A percentile compares a stretch with the other conserved stretches of the same genome.
phyloP scores from a whole-genome alignment of 30 jellyfish, hydroid and myxozoan species.

The Aurelia coerulea region DNA sequence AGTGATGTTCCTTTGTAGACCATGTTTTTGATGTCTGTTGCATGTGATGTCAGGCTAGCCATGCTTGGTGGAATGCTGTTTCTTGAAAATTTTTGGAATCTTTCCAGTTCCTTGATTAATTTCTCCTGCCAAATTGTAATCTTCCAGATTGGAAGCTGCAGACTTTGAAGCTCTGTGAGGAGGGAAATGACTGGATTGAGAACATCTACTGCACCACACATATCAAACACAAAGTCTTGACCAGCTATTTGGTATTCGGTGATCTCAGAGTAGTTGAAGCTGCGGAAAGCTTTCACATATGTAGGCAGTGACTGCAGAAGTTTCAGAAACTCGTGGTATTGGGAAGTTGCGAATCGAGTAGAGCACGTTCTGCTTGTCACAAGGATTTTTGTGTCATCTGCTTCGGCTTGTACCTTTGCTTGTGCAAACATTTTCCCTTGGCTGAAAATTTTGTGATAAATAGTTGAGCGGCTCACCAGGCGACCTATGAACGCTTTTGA shows the following conservation, averaged over 20 bases:
- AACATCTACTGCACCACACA: slow-evolving; percentile 53
- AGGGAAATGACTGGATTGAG: slow-evolving; percentile 33
- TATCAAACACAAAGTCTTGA: slow-evolving; percentile 41
- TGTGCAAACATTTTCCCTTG: slow-evolving; percentile 31
- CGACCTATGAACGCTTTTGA: slow-evolving; percentile 19
- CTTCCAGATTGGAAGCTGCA: slow-evolving; percentile 38
- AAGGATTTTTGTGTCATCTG: not conserved
- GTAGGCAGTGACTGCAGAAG: slow-evolving; percentile 56
- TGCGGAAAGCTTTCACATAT: slow-evolving; percentile 37
- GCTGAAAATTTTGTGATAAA: slow-evolving; percentile 23
- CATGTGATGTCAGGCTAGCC: slow-evolving; percentile 18
- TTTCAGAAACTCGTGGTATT: slow-evolving; percentile 27
- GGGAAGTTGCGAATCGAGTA: slow-evolving; percentile 44
- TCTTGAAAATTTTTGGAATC: slow-evolving; percentile 5
- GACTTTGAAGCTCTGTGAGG: slow-evolving; percentile 27
- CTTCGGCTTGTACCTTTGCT: slow-evolving; percentile 29
- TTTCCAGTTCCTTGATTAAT: slow-evolving; percentile 2
- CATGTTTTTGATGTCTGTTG: slow-evolving; percentile 24
- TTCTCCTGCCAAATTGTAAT: slow-evolving; percentile 12
- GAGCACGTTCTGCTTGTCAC: slow-evolving; percentile 54
- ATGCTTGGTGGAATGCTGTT: slow-evolving; percentile 12
- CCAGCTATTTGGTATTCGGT: slow-evolving; percentile 42
- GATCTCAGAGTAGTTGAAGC: slow-evolving; percentile 33
- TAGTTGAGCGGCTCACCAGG: slow-evolving; percentile 4
- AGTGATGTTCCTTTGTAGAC: slow-evolving; percentile 12